Evolutionary conservation across 1,140 invertebrate genomes (phyloP).

Genomic region (honey bee (Apis mellifera)): Amel_HAv3.1 CM009937.2:13402501-13403000

Average conservation of each 20-base stretch:
- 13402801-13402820: neutral
- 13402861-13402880: neutral
- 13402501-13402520: conserved; percentile 98
- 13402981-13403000: conserved; percentile 22
- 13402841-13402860: conserved; percentile 41
- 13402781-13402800: neutral
- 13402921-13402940: conserved; percentile 97
- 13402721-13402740: neutral
- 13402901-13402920: conserved; percentile 89
- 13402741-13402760: neutral
- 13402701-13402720: neutral
- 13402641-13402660: too few relatives aligned
- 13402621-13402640: neutral
- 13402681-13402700: neutral
- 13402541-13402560: conserved; percentile 93
- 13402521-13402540: conserved; percentile 96
- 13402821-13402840: conserved; percentile 48
- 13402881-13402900: neutral
- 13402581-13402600: conserved; percentile 1
- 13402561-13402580: conserved; percentile 12
- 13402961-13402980: conserved; percentile 83
- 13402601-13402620: neutral
- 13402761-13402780: neutral
- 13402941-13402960: conserved; percentile 98
- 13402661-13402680: too few relatives aligned